These are phyloP conservation scores for Muntiacus reevesi DNA, from an alignment of 2,113 vertebrate species.

Conservation along the genomic window DNA sequence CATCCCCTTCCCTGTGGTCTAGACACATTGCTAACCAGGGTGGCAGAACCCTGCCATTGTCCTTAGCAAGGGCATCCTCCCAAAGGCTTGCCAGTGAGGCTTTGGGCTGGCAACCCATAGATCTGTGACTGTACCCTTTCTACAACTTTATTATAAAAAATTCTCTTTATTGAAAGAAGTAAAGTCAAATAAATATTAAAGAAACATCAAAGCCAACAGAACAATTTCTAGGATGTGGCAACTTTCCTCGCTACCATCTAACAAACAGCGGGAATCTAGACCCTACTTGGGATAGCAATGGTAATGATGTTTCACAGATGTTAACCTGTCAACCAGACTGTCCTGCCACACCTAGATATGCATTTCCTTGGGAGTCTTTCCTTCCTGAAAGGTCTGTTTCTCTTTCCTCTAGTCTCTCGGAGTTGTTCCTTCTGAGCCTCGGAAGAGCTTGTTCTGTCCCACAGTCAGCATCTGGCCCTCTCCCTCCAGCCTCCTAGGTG, in stretches of 20 bases:
- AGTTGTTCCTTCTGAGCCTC: background rate
- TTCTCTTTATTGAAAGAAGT: background rate
- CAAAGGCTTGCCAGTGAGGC: background rate
- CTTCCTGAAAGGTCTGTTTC: background rate
- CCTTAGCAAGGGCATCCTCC: background rate
- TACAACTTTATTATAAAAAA: background rate
- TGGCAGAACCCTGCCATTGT: background rate
- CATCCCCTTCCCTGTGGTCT: background rate
- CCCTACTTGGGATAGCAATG: too few relatives aligned
- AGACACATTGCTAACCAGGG: background rate
- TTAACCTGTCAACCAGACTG: background rate
- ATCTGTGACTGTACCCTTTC: background rate
- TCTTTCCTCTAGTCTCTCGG: background rate
- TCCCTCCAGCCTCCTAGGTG: background rate
- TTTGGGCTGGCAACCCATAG: background rate
- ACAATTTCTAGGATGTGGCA: background rate
- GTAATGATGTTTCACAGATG: background rate
- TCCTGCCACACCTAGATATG: too few relatives aligned
- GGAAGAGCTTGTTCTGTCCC: background rate
- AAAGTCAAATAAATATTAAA: background rate
- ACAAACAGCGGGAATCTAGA: background rate
- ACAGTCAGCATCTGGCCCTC: too few relatives aligned
- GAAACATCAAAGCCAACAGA: background rate
- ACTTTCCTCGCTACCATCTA: background rate
- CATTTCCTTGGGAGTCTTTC: background rate